Percentiles rank a stretch among this genome's conserved stretches.
These are phyloP conservation scores for Nothoprocta perdicaria DNA, from an alignment of 2,113 vertebrate species.

Conservation along the genomic window DNA sequence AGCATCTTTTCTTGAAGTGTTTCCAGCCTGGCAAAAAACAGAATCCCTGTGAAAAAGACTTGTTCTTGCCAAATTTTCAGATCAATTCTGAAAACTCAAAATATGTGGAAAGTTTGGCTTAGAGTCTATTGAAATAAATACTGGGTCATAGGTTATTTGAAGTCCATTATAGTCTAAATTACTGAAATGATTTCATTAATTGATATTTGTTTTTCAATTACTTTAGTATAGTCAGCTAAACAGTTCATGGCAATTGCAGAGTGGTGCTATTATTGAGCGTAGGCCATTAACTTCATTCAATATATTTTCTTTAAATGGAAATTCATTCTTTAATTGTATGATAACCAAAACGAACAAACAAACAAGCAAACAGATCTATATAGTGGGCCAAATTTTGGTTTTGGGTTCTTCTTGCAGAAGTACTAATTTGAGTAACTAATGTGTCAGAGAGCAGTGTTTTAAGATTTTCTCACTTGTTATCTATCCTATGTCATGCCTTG, in stretches of 20 bases:
- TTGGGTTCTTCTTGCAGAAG: background rate
- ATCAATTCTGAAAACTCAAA: background rate
- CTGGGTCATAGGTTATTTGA: background rate
- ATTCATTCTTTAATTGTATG: background rate
- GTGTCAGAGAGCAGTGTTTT: background rate
- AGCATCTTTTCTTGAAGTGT: background rate
- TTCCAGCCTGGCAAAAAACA: background rate
- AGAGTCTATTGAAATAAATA: background rate
- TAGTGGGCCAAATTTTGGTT: background rate
- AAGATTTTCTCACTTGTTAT: background rate
- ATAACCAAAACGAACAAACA: background rate
- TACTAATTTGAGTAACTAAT: background rate
- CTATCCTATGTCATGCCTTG: background rate
- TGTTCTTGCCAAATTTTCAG: background rate
- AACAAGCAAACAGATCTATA: accelerated
- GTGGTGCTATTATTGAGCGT: background rate
- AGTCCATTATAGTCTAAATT: background rate
- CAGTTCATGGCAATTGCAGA: background rate
- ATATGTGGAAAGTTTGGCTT: background rate
- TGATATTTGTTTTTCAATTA: background rate
- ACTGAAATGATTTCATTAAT: background rate
- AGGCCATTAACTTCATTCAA: background rate
- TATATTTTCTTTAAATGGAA: background rate
- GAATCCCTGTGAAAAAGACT: background rate
- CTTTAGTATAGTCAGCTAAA: background rate